Evolutionary conservation across 2,888 invertebrate genomes (phyloP).

Genomic region (Volucella inflata): DNA sequence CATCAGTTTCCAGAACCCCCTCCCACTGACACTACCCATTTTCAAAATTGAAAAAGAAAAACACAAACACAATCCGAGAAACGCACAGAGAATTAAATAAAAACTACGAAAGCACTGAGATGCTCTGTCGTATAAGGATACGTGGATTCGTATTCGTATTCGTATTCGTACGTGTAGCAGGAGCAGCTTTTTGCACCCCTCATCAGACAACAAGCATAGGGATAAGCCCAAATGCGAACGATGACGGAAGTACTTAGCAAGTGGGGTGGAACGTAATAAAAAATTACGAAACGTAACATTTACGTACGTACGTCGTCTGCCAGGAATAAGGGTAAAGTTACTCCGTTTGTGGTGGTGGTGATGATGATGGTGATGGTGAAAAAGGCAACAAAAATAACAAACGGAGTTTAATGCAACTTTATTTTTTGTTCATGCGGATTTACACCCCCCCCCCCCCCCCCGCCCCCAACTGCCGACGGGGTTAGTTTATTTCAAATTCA

Average conservation of each 20-base stretch:
- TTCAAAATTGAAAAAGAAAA: constrained; percentile 61
- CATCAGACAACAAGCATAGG: neutral
- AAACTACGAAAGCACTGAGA: constrained; percentile 51
- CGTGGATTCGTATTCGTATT: too few relatives aligned
- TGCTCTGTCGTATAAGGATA: neutral
- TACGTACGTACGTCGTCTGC: constrained; percentile 17
- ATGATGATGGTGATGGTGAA: constrained; percentile 27
- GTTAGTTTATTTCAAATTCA: constrained; percentile 38
- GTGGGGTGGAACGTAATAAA: constrained; percentile 75
- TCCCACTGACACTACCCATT: constrained; percentile 18
- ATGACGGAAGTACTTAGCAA: constrained; percentile 75
- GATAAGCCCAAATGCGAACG: constrained; percentile 66
- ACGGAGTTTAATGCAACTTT: constrained; percentile 68
- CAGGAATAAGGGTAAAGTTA: constrained; percentile 23
- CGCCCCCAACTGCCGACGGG: neutral
- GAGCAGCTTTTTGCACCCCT: constrained; percentile 17
- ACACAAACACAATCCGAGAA: constrained; percentile 58
- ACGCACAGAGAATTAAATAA: constrained; percentile 54
- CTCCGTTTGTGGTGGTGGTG: neutral
- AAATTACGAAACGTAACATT: constrained; percentile 72
- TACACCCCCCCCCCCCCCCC: constrained; percentile 52
- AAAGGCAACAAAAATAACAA: constrained; percentile 65
- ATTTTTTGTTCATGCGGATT: constrained; percentile 31
- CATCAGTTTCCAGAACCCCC: constrained; percentile 7
- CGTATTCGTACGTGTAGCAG: constrained; percentile 10